These are phyloP conservation scores for Ariolimax columbianus DNA, from an alignment of 2,888 invertebrate species.

Conservation along the genomic window DNA sequence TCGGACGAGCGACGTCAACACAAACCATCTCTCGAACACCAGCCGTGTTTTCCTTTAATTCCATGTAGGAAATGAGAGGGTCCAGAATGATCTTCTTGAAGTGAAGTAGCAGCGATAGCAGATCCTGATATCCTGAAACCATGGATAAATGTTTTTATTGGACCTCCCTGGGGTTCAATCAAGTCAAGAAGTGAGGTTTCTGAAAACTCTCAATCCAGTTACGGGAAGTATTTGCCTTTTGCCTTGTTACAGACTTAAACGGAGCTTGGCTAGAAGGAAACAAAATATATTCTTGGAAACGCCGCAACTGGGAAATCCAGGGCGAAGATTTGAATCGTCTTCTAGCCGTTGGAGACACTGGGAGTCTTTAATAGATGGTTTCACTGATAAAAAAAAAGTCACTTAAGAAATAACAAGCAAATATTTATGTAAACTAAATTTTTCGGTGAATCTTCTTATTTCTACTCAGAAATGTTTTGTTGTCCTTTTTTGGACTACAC, in stretches of 20 bases:
- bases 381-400: no score
- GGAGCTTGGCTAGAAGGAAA: not conserved
- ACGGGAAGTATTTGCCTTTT: constrained; percentile 6
- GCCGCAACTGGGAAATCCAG: no score
- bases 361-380: no score
- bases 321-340: no score
- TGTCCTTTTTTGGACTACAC: no score
- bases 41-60: constrained; percentile 37
- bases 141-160: constrained; percentile 27
- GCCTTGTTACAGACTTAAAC: constrained; percentile 5
- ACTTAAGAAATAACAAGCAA: no score
- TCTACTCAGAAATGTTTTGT: no score
- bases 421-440: no score
- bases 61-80: constrained; percentile 37
- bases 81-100: not conserved
- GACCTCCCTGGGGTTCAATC: not conserved
- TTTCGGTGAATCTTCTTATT: no score
- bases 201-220: not conserved
- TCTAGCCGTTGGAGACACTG: no score
- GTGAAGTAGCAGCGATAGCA: not conserved
- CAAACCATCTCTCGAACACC: not conserved
- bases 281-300: not conserved
- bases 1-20: constrained; percentile 19
- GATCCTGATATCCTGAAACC: constrained; percentile 7
- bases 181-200: not conserved